Evolutionary conservation across 2,113 vertebrate genomes (phyloP), one percentile per base, ranked within the genome.

Genomic region (Paradisaea rubra): DNA sequence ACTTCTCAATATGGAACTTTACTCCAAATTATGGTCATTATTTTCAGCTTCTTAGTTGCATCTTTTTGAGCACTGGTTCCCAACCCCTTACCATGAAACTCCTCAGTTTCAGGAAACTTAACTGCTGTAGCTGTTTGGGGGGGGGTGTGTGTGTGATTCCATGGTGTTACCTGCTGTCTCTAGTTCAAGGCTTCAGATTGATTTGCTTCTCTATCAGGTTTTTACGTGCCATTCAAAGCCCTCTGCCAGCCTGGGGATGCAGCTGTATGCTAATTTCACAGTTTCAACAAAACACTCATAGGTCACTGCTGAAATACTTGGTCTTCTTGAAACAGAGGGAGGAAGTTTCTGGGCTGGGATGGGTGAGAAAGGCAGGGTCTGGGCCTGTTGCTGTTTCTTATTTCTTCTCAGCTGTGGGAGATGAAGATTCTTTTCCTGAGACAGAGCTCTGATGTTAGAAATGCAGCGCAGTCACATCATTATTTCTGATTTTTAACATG

Each of bases 221-320:
- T 89, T 86, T 56, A 20, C 2, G 0, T 63, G 33, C 64, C 47
- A 74, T 41, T 93, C 70, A 88, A 63, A 85, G 71, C 50, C 33
- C 44, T 76, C 41, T 86, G 79, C 68, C 35, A 88, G 79, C 37
- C 53, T 49, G 22, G 35, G 63, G 64, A 78, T 81, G 88, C 94
- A 96, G 95, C 91, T 97, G 89, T 94, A 94, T 97, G 87, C 79
- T 96, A 95, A 96, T 95, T 45, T 18, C 22, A 42, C 52, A 41
- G 12, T 89, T 82, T 30, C 28, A 77, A 14, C 60, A 60, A 21
- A 80, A 63, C 20, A 14, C 35, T 88, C n/a, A 24, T 4, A 50
- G 53, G 86, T 81, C 57, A 42, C 30, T 44, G 24, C 66, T 0
- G 1, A 80, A 94, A 45, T 45, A 53, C 37, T 77, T 5, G 3